phyloP scores from a whole-genome alignment of 2,113 vertebrate species.

The Phaethornis superciliosus region DNA sequence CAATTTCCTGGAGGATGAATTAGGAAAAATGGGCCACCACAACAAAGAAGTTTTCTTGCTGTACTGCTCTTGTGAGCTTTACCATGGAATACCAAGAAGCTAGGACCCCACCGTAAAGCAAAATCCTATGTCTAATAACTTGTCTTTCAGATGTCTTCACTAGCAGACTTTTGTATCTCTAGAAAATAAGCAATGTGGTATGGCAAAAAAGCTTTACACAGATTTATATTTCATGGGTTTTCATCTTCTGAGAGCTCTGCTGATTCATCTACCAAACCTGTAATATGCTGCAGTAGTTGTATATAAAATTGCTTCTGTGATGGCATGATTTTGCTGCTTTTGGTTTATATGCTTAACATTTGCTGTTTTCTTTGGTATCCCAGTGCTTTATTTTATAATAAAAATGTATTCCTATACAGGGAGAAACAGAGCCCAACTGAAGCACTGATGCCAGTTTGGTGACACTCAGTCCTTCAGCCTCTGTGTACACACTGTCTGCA shows the following conservation, averaged over 20 bases:
- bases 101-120: neutral
- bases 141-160: neutral
- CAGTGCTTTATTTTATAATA: neutral
- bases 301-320: constrained; percentile 29
- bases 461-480: neutral
- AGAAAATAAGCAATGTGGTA: neutral
- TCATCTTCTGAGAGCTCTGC: constrained; percentile 23
- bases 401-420: neutral
- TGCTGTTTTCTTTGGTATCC: constrained; percentile 27
- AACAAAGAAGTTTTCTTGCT: neutral
- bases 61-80: neutral
- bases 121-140: neutral
- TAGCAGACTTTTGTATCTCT: neutral
- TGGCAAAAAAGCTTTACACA: neutral
- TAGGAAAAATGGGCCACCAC: neutral
- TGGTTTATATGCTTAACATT: constrained; percentile 27
- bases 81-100: neutral
- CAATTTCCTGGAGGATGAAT: neutral
- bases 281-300: constrained; percentile 43
- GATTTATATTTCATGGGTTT: constrained; percentile 24
- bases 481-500: neutral
- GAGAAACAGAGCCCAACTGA: neutral
- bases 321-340: constrained; percentile 15
- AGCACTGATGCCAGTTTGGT: neutral
- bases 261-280: constrained; percentile 57